Base-by-base conservation (phyloP, 2,888 invertebrate genomes). In the Monoplex corrugatus region DNA sequence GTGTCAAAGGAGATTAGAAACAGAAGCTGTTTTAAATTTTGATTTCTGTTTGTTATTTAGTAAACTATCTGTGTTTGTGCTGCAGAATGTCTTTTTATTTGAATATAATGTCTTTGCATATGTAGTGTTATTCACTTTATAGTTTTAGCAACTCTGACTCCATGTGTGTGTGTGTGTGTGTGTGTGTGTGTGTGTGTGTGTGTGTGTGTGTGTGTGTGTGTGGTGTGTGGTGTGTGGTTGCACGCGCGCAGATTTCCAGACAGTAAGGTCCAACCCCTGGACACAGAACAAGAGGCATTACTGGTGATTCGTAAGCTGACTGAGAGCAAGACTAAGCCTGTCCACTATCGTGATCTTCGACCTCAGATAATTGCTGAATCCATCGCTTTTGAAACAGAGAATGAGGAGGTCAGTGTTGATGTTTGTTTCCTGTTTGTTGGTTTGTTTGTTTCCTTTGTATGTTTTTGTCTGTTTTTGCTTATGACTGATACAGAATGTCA, bases 291-390 rank as follows among this genome's bases (percentile, higher is more conserved):
- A 86, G 96, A 96, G 92, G 96, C 97, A 0, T 95, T 98, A 44
- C 97, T 98, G 95, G 93, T 98, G 50, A 96, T 98, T 89, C 96
- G 98, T 90, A 97, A 97, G 93, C 97, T 98, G 94, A 98, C 98
- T 3, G 97, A 97, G 89, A 98, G 98, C 95, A 99, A 98, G 95
- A 97, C 98, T 92, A 97, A 97, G 89, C 96, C 97, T 19, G 96
- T 98, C 2, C 97, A 97, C 91, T 97, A 97, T 93, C 97, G 98
- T 94, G 98, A 98, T 95, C 97, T 97, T 93, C 97, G 99, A 89
- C 97, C 99, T 0, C 98, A 98, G 96, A 95, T 99, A 92, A 96
- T 98, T 92, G 98, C 98, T 0, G 99, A 99, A 96, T 96, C 97
- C 90, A 96, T 98, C 13, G 97, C 97, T 93, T 98, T 97, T 92